Evolutionary conservation across 2,888 invertebrate species (phyloP), one percentile per base, ranked within the genome.

Genomic region (Pimpla rufipes): DNA sequence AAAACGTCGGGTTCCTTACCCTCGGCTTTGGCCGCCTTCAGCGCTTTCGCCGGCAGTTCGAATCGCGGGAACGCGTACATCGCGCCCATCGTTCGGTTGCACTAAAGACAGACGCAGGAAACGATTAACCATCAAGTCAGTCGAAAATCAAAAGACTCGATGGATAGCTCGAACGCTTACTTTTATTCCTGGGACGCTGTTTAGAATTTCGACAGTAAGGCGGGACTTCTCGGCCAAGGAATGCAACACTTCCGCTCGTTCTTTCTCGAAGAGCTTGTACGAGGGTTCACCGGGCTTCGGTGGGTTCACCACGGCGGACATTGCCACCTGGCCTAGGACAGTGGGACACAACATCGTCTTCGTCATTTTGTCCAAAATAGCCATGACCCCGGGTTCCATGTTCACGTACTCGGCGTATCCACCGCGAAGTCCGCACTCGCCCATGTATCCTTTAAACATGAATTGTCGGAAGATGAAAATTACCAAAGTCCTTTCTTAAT

Each of bases 1-100:
- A 98, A 98, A 0, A 96, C 96, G 93, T 99, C 99, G 0, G 99
- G 96, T 55, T 95, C 93, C 94, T 96, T 95, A 29, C 96, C 96
- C 52, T 94, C 95, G 40, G 95, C 94, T 94, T 97, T 95, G 0
- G 99, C 99, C 21, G 96, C 97, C 87, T 95, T 96, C 50, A 98
- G 94, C 0, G 98, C 99, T 92, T 97, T 97, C 64, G 95, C 93
- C 1, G 99, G 98, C 76, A 99, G 91, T 59, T 95, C 94, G 79
- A 99, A 94, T 90, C 96, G 95, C 0, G 99, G 99, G 93, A 99
- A 99, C 81, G 98, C 98, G 93, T 99, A 99, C 99, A 99, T 99
- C 5, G 99, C 99, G 16, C 99, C 97, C 93, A 93, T 93, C n/a
- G 93, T 91, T 68, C 93, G 93, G 88, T 93, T 93, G 4, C 88